Evolutionary conservation across 1,140 invertebrate species (phyloP).

Genomic region (Hestina assimilis): DNA sequence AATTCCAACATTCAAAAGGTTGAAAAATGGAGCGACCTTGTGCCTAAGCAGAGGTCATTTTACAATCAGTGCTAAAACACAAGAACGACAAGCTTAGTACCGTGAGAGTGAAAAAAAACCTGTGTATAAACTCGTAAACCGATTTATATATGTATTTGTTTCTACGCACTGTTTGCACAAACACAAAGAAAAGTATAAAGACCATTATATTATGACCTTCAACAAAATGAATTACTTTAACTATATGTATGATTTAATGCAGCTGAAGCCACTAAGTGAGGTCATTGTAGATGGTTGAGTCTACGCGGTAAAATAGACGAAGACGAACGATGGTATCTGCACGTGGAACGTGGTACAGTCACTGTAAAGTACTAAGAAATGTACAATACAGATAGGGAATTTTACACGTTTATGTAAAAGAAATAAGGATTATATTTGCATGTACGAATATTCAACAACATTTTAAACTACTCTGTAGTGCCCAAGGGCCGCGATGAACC

Average conservation of each 20-base stretch:
- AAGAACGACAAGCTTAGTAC: conserved; percentile 14
- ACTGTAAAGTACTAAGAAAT: not conserved
- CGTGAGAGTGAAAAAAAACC: conserved; percentile 36
- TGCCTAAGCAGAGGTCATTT: conserved; percentile 10
- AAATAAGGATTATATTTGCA: conserved; percentile 6
- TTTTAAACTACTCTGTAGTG: conserved; percentile 16
- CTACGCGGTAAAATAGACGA: conserved; percentile 57
- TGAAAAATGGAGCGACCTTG: conserved; percentile 20
- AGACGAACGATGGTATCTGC: conserved; percentile 60
- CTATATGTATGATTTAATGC: conserved; percentile 23
- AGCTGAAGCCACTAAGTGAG: conserved; percentile 25
- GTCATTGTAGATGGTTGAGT: conserved; percentile 17
- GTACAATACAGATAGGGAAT: not conserved
- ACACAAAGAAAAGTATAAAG: conserved; percentile 25
- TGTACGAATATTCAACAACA: conserved; percentile 10
- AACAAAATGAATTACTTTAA: not conserved
- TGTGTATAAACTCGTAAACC: conserved; percentile 45
- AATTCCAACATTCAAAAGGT: not conserved
- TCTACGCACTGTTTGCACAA: conserved; percentile 31
- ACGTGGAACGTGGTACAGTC: conserved; percentile 49
- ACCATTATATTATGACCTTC: conserved; percentile 28
- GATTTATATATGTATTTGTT: conserved; percentile 52
- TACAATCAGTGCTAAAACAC: conserved; percentile 23
- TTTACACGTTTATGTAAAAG: not conserved
- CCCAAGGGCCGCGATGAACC: conserved; percentile 48